Conservation (phyloP, 1,140 invertebrate species). For the Bathynomus jamesi region DNA sequence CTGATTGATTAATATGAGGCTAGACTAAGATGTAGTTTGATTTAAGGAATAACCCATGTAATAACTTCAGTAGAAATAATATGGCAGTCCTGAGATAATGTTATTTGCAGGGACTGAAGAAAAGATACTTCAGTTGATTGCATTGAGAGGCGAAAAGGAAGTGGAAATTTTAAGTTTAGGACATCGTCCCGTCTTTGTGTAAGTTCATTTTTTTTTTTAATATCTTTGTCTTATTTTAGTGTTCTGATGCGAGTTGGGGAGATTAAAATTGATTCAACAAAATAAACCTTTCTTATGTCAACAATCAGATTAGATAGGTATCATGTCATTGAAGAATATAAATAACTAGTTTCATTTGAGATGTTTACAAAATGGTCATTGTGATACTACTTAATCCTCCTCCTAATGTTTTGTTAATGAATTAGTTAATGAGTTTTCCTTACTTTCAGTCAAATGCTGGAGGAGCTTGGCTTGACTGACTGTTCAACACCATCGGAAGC, state of each 20-base stretch:
- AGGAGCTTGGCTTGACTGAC: slow-evolving; percentile 23
- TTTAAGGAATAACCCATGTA: neutral
- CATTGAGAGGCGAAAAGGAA: slow-evolving; percentile 21
- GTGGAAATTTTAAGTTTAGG: slow-evolving; percentile 18
- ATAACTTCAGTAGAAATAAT: no score
- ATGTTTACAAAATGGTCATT: no score
- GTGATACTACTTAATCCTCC: no score
- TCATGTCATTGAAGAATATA: no score
- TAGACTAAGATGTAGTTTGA: neutral
- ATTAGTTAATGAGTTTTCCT: no score
- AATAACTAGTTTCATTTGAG: no score
- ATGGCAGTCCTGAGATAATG: no score
- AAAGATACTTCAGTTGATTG: slow-evolving; percentile 22
- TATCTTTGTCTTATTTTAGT: neutral
- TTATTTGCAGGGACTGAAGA: slow-evolving; percentile 27
- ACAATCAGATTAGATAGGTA: no score
- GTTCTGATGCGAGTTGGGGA: no score
- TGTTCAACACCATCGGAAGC: slow-evolving; percentile 16
- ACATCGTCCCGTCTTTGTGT: slow-evolving; percentile 28
- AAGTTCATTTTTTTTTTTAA: neutral
- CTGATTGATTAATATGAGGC: neutral
- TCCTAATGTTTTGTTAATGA: no score
- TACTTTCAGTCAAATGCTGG: slow-evolving; percentile 25
- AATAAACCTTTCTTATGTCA: no score
- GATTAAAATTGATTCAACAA: no score